These are phyloP conservation scores for Artemia sp. DNA, from an alignment of 2,888 invertebrate species.

Conservation along the genomic window DNA sequence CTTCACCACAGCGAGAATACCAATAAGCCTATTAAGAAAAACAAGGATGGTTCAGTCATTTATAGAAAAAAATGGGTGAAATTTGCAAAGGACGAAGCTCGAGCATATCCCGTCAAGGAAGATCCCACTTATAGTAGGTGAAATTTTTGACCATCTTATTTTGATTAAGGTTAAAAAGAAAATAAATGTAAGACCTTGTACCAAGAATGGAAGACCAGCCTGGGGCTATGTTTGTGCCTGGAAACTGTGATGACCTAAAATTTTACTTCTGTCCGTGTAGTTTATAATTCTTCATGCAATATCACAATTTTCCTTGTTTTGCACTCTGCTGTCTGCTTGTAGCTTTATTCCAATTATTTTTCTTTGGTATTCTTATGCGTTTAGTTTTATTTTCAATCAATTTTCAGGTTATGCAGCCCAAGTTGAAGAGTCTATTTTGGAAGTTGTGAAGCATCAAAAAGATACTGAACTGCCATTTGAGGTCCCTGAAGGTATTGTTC, in stretches of 20 bases:
- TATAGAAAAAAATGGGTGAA: constrained; percentile 6
- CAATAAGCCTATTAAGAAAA: background rate
- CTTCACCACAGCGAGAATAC: constrained; percentile 1
- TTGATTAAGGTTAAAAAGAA: background rate
- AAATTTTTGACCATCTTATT: background rate
- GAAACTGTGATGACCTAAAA: too few relatives aligned
- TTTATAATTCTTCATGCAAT: too few relatives aligned
- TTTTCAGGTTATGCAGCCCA: background rate
- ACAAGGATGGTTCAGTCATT: background rate
- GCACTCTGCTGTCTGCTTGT: too few relatives aligned
- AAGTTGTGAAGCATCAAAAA: background rate
- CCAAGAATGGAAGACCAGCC: too few relatives aligned
- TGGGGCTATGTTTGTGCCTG: too few relatives aligned
- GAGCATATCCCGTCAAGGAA: background rate
- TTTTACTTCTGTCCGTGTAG: too few relatives aligned
- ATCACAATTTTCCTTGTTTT: background rate
- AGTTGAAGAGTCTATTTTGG: background rate
- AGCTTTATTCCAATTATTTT: too few relatives aligned
- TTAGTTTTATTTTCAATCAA: background rate
- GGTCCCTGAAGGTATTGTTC: background rate
- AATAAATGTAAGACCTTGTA: background rate
- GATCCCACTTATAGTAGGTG: background rate
- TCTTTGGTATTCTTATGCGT: too few relatives aligned
- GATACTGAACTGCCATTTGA: background rate
- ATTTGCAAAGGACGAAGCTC: constrained; percentile 3